Evolutionary conservation across 2,888 invertebrate species (phyloP).

Genomic region (Acronicta aceris): DNA sequence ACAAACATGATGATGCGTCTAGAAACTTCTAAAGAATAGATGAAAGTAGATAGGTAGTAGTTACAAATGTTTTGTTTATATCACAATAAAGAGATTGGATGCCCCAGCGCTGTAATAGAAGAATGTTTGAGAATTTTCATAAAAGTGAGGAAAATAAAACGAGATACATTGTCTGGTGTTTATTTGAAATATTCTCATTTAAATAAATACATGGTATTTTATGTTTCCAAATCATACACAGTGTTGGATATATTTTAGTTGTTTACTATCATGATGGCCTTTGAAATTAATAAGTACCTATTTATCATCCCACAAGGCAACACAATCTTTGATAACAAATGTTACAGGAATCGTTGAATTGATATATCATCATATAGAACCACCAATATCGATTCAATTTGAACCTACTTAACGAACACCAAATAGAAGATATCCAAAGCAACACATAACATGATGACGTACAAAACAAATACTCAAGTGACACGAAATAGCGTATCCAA

Average conservation of each 20-base stretch:
- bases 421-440: slow-evolving; percentile 14
- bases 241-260: background rate
- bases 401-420: slow-evolving; percentile 6
- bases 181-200: slow-evolving; percentile 29
- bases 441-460: slow-evolving; percentile 26
- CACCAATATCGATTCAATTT: slow-evolving; percentile 1
- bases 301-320: too few species aligned
- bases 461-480: slow-evolving; percentile 72
- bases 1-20: slow-evolving; percentile 80
- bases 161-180: slow-evolving; percentile 21
- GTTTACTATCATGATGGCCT: too few species aligned
- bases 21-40: slow-evolving; percentile 79
- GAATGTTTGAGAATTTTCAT: slow-evolving; percentile 34
- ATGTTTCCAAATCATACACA: slow-evolving; percentile 6
- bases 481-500: slow-evolving; percentile 73
- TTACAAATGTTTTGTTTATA: slow-evolving; percentile 68
- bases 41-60: slow-evolving; percentile 58
- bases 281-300: too few species aligned
- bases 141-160: slow-evolving; percentile 39
- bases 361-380: background rate
- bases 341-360: background rate
- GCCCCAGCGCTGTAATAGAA: slow-evolving; percentile 26
- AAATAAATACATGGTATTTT: slow-evolving; percentile 23
- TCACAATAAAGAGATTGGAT: slow-evolving; percentile 47
- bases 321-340: background rate